Evolutionary conservation across 2,797 vertebrate species (phyloP), one percentile per base, ranked within the genome.

Genomic region (Acrossocheilus fasciatus): DNA sequence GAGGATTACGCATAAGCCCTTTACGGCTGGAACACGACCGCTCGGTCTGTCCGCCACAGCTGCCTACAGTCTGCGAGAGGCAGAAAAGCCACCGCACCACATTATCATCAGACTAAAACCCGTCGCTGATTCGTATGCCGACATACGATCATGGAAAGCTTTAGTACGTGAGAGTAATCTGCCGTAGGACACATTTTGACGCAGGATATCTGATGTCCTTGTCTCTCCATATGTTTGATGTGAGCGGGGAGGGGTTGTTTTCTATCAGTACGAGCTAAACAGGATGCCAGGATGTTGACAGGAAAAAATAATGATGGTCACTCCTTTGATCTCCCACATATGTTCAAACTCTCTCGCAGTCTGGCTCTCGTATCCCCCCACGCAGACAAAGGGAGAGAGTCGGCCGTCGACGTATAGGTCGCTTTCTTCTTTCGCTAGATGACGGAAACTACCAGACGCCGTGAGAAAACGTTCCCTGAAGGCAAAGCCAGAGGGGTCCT

Each of bases 241-340:
- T 66, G 80, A 70, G 81, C 17, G 3, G 74, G 86, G 84, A 87
- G 84, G 78, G 84, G 75, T 73, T 77, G 81, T 72, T 86, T 62
- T 82, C 79, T 64, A 81, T 84, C 80, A 87, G 84, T 81, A 81
- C 23, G 50, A 83, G 77, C 87, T 85, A 89, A 79, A 87, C 72
- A 89, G 88, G 85, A 89, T 86, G 87, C 75, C 84, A 78, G 88
- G 70, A 85, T 87, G 83, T 85, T 91, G 91, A 90, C 84, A 88
- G 83, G 84, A 88, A 86, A 87, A 86, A 86, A 89, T 81, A 87
- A 89, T 85, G 83, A 87, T 36, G 86, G 87, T 79, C 89, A 64
- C 79, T 78, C 66, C 81, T 91, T 89, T 89, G 89, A 90, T 91
- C 90, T 87, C 36, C 43, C 86, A 81, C 89, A 89, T 90, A 90